Evolutionary conservation across 2,888 invertebrate genomes (phyloP).

Genomic region (Pterostichus madidus): DNA sequence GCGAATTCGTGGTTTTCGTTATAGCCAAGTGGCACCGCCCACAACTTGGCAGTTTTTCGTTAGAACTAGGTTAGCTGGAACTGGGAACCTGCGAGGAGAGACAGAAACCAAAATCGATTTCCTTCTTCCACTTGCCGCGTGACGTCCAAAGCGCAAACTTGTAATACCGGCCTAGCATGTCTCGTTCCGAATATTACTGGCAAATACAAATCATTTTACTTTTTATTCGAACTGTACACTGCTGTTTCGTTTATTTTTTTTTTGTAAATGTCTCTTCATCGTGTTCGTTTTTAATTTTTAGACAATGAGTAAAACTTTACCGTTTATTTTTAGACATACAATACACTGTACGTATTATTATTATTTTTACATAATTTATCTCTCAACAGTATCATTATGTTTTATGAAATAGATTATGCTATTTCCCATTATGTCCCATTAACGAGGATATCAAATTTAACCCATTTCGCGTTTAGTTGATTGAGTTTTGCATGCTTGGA

Average conservation of each 20-base stretch:
- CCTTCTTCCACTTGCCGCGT: constrained; percentile 50
- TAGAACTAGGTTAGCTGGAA: constrained; percentile 66
- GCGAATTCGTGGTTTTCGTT: constrained; percentile 17
- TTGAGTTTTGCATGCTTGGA: too few species aligned
- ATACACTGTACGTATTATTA: constrained; percentile 50
- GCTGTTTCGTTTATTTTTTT: background rate
- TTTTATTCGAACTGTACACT: constrained; percentile 20
- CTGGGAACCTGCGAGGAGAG: constrained; percentile 52
- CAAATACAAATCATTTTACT: constrained; percentile 40
- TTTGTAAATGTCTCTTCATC: constrained; percentile 27
- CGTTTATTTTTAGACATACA: constrained; percentile 60
- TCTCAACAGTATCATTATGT: background rate
- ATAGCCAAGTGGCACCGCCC: constrained; percentile 54
- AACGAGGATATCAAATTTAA: background rate
- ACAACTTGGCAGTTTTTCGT: constrained; percentile 54
- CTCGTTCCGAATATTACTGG: constrained; percentile 27
- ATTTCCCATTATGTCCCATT: background rate
- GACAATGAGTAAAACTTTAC: constrained; percentile 46
- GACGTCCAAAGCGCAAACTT: constrained; percentile 53
- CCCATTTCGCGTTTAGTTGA: background rate
- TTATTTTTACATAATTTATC: constrained; percentile 24
- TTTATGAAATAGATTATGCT: background rate
- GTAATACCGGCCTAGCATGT: constrained; percentile 35
- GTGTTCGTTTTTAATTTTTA: constrained; percentile 54
- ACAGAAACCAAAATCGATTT: constrained; percentile 63